phyloP scores from a whole-genome alignment of 1,140 invertebrate species.

The Belonocnema kinseyi region DNA sequence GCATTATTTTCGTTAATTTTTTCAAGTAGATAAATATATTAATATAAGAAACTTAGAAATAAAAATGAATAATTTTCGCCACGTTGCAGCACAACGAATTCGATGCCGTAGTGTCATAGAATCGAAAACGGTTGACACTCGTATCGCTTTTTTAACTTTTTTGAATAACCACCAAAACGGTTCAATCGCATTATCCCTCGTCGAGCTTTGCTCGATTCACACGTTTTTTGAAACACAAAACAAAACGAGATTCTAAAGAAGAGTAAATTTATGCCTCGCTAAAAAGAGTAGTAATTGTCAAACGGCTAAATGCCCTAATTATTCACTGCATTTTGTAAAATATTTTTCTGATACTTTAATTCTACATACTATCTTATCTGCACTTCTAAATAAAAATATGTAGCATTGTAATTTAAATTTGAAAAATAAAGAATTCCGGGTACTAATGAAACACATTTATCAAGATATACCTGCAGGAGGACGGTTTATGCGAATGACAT shows the following conservation, averaged over 20 bases:
- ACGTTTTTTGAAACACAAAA: not conserved
- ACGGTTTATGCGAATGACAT: not conserved
- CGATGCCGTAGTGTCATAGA: not conserved
- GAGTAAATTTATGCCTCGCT: not conserved
- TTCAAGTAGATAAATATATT: too few species aligned
- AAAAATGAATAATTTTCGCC: not conserved
- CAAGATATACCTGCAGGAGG: too few species aligned
- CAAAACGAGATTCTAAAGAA: too few species aligned
- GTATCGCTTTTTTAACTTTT: conserved; percentile 20
- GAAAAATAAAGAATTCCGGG: not conserved
- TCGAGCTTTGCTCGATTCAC: not conserved
- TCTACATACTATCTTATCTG: not conserved
- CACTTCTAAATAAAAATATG: too few species aligned
- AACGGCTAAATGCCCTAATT: conserved; percentile 2
- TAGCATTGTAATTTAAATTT: not conserved
- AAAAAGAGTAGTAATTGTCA: not conserved
- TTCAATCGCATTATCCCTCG: conserved; percentile 1
- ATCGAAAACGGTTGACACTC: not conserved
- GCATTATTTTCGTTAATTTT: too few species aligned
- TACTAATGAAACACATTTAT: too few species aligned
- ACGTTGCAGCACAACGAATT: not conserved
- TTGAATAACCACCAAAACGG: not conserved
- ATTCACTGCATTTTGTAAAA: not conserved
- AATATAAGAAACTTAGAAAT: not conserved
- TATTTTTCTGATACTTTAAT: not conserved